Base-by-base conservation (phyloP, 64 coral and sea anemone genomes). In the Platygyra sinensis region DNA sequence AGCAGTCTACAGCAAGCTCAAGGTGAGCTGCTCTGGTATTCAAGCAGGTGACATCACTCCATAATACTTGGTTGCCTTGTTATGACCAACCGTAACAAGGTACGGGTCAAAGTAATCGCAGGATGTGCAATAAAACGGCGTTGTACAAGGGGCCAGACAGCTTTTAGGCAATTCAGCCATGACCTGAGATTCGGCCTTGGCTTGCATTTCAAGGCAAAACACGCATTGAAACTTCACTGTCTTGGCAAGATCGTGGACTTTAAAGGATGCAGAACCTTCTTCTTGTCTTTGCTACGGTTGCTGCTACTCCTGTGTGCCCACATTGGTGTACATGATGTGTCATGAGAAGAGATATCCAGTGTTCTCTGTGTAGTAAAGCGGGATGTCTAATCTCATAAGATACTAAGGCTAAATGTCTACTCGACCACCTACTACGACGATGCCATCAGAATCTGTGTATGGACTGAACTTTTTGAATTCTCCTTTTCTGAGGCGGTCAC, bases 381-480 rank as follows among this genome's bases (percentile, higher is more conserved):
- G 78, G 62, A 39, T 93, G 86, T 52, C 62, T 93, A 29, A 69
- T 89, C 5, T 93, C 92, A 19, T 89, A 89, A n/a, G 72, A 76
- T 27, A 89, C 77, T 50, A 89, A 29, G 30, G 92, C 76, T 63
- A n/a, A n/a, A 55, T 36, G 62, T 93, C 86, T 82, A 57, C 77
- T 81, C 67, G 42, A 24, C 91, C 86, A 67, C 86, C 77, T 50
- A 83, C 91, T 93, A n/a, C n/a, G n/a, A n/a, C n/a, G n/a, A n/a
- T n/a, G n/a, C n/a, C n/a, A n/a, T n/a, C n/a, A n/a, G n/a, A 62
- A 60, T 87, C 75, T n/a, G 71, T 55, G 32, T 87, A 87, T 33
- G 83, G 91, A 28, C 76, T 87, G 5, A 93, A 20, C 14, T 61
- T 54, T 50, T n/a, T n/a, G n/a, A n/a, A n/a, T 74, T 63, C 84